Percentiles rank a stretch among this genome's conserved stretches.
These are phyloP conservation scores for Rhingia rostrata DNA, from an alignment of 2,888 invertebrate species.

Conservation along the genomic window DNA sequence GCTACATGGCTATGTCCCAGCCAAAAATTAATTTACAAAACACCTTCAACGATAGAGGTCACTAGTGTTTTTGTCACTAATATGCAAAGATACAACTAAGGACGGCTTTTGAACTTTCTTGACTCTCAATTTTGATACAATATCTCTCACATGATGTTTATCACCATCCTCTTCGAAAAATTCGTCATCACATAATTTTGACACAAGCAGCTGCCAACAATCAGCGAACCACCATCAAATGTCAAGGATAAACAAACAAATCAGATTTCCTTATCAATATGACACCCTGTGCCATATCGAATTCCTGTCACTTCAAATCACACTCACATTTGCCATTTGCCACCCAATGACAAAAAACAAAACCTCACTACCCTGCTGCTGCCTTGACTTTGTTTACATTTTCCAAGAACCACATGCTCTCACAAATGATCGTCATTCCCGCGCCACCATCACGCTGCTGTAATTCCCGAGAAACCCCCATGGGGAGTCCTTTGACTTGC, in stretches of 20 bases:
- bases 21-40: too few relatives aligned
- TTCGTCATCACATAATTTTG: too few relatives aligned
- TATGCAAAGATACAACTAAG: too few relatives aligned
- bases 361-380: conserved; percentile 23
- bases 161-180: too few relatives aligned
- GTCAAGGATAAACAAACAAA: conserved; percentile 65
- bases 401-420: conserved; percentile 44
- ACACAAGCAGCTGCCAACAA: background rate
- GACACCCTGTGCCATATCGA: conserved; percentile 53
- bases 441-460: conserved; percentile 53
- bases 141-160: too few relatives aligned
- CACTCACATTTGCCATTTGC: conserved; percentile 15
- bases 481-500: conserved; percentile 61
- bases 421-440: conserved; percentile 26
- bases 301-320: conserved; percentile 54
- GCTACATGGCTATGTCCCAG: too few relatives aligned
- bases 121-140: too few relatives aligned
- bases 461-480: conserved; percentile 65
- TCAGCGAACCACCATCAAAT: conserved; percentile 16
- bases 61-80: too few relatives aligned
- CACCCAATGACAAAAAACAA: conserved; percentile 28
- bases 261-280: conserved; percentile 45
- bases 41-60: too few relatives aligned
- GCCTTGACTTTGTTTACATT: conserved; percentile 55
- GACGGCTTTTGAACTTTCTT: too few relatives aligned